Conservation (phyloP, 2,888 invertebrate species). For the Sinelater perroti region DNA sequence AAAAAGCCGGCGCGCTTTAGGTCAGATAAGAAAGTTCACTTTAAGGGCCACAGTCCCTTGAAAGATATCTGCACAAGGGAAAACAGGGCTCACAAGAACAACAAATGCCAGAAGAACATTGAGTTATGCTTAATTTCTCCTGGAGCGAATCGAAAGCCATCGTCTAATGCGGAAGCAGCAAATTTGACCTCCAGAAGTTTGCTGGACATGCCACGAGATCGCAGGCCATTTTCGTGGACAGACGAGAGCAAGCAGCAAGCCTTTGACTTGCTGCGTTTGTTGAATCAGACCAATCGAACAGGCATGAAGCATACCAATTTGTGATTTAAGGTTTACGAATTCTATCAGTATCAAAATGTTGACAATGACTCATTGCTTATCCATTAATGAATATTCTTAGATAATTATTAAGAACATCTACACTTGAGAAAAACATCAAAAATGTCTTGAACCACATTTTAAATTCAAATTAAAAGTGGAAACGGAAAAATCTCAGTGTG, state of each 20-base stretch:
- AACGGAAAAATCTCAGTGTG: no score
- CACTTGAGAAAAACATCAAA: no score
- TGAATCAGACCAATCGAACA: slow-evolving; percentile 50
- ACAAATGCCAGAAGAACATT: slow-evolving; percentile 20
- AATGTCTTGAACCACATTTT: no score
- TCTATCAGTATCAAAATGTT: neutral
- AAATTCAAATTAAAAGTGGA: no score
- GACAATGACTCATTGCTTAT: neutral
- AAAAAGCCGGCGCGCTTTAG: slow-evolving; percentile 53
- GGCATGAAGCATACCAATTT: slow-evolving; percentile 54
- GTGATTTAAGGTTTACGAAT: slow-evolving; percentile 31
- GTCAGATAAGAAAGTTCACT: slow-evolving; percentile 56
- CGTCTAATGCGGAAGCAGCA: no score
- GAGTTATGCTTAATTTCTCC: slow-evolving; percentile 20
- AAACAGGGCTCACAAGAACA: neutral
- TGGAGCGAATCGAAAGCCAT: slow-evolving; percentile 16
- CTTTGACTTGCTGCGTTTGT: slow-evolving; percentile 55
- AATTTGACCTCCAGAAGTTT: no score
- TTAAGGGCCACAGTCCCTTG: slow-evolving; percentile 57
- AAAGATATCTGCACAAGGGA: slow-evolving; percentile 47
- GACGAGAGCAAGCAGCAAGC: slow-evolving; percentile 56
- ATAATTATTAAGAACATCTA: no score
- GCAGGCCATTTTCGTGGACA: slow-evolving; percentile 53
- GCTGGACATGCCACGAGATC: slow-evolving; percentile 21
- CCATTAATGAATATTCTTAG: no score